Percentiles rank a stretch among this genome's conserved stretches.
These are phyloP conservation scores for Pteria penguin DNA, from an alignment of 2,888 invertebrate species.

Conservation along the genomic window DNA sequence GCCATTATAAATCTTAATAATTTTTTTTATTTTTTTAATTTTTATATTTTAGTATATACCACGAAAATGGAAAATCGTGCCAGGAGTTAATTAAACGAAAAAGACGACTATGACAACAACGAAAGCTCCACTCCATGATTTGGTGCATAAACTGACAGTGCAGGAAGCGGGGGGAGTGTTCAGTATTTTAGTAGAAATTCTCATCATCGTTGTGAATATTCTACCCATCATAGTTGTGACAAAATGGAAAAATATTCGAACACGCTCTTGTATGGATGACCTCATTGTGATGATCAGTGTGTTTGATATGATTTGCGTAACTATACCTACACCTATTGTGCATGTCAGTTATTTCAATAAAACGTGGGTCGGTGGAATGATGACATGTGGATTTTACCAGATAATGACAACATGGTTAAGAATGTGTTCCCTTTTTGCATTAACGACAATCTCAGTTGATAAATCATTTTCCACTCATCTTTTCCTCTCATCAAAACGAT, in stretches of 20 bases:
- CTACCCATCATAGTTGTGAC: slow-evolving; percentile 61
- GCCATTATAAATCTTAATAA: too few species aligned
- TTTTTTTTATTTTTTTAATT: too few species aligned
- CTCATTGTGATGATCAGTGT: slow-evolving; percentile 64
- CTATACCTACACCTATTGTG: slow-evolving; percentile 67
- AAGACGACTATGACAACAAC: background rate
- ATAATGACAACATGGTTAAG: slow-evolving; percentile 65
- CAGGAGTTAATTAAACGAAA: background rate
- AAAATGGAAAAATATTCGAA: slow-evolving; percentile 52
- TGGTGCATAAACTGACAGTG: background rate
- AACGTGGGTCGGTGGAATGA: slow-evolving; percentile 67
- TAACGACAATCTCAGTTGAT: slow-evolving; percentile 65
- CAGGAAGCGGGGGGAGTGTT: slow-evolving; percentile 61
- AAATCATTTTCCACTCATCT: slow-evolving; percentile 42
- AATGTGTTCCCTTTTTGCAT: slow-evolving; percentile 58
- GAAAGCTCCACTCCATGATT: background rate
- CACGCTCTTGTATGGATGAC: slow-evolving; percentile 63
- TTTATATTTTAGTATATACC: background rate
- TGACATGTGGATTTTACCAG: slow-evolving; percentile 67
- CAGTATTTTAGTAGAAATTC: slow-evolving; percentile 60
- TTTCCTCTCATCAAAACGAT: slow-evolving; percentile 21
- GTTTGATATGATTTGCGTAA: slow-evolving; percentile 65
- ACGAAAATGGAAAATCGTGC: background rate
- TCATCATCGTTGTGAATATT: slow-evolving; percentile 63
- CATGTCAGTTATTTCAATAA: slow-evolving; percentile 64